phyloP scores from a whole-genome alignment of 2,888 invertebrate species.

The Temnothorax unifasciatus region DNA sequence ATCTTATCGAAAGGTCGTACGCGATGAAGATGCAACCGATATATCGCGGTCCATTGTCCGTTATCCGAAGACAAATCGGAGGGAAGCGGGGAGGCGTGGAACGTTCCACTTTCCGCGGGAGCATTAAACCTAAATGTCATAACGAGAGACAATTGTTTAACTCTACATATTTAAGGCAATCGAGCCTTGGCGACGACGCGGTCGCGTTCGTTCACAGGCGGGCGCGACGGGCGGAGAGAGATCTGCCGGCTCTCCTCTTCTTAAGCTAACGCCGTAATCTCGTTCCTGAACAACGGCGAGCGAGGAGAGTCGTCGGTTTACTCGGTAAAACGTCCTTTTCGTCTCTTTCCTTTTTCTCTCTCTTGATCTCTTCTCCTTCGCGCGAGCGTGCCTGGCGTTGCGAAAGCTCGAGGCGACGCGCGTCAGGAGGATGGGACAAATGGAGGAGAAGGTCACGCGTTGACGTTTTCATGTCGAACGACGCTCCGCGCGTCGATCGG shows the following conservation, averaged over 20 bases:
- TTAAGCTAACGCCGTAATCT: conserved; percentile 69
- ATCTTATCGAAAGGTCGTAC: background rate
- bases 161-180: conserved; percentile 46
- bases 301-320: background rate
- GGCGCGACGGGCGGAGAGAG: conserved; percentile 32
- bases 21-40: background rate
- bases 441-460: background rate
- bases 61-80: background rate
- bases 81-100: background rate
- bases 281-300: conserved; percentile 74
- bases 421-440: background rate
- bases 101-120: conserved; percentile 23
- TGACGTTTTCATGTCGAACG: background rate
- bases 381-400: background rate
- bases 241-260: conserved; percentile 61
- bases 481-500: background rate
- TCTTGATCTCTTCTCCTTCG: background rate
- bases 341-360: background rate
- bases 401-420: background rate
- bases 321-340: background rate
- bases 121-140: conserved; percentile 33
- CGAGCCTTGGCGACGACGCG: conserved; percentile 8
- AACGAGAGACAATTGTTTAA: conserved; percentile 46
- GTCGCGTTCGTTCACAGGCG: background rate
- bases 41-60: no score